Conservation (phyloP, 2,113 vertebrate genomes). For the Paramormyrops kingsleyae region DNA sequence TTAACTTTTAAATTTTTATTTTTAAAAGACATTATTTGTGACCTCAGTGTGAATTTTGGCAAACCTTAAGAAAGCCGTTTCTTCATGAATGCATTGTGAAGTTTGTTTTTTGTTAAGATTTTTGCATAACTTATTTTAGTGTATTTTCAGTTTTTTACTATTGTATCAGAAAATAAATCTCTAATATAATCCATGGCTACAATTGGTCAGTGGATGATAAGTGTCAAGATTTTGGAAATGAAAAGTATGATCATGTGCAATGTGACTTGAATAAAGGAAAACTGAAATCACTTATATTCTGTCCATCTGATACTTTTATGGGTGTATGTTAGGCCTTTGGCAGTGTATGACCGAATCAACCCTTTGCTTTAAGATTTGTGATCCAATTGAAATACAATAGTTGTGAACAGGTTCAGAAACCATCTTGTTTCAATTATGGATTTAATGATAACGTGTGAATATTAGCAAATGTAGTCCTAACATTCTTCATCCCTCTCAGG, state of each 20-base stretch:
- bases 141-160: slow-evolving; percentile 45
- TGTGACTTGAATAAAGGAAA: slow-evolving; percentile 59
- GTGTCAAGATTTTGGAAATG: slow-evolving; percentile 32
- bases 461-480: not conserved
- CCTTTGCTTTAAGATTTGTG: not conserved
- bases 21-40: slow-evolving; percentile 8
- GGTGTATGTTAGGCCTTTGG: slow-evolving; percentile 1
- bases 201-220: slow-evolving; percentile 29
- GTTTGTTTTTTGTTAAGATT: slow-evolving; percentile 47
- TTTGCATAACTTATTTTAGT: slow-evolving; percentile 50
- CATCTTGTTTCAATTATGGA: not conserved
- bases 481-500: not conserved
- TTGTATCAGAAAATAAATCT: slow-evolving; percentile 36
- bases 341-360: not conserved
- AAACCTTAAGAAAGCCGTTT: slow-evolving; percentile 12
- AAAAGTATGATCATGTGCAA: slow-evolving; percentile 46
- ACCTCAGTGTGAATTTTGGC: slow-evolving; percentile 15
- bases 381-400: not conserved
- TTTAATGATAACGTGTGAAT: not conserved
- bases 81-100: slow-evolving; percentile 55
- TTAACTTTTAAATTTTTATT: not conserved
- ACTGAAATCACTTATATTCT: slow-evolving; percentile 39
- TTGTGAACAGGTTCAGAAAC: not conserved
- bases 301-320: slow-evolving; percentile 1
- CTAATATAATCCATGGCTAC: slow-evolving; percentile 32